Conservation (phyloP, 1,140 invertebrate species). For the Trigoniulus corallinus region DNA sequence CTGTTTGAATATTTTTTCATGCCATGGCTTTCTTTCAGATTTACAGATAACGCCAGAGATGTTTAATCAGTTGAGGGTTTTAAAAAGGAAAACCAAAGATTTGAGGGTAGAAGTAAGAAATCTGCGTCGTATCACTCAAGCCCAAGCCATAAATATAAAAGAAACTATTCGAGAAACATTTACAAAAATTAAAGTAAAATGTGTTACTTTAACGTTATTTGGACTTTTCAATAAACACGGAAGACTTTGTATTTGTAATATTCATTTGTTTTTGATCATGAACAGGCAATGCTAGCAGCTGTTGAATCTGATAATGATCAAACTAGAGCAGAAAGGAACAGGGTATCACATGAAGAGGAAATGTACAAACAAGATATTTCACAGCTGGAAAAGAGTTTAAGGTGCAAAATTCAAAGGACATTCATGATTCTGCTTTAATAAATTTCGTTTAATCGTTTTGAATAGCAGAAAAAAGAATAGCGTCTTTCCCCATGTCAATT, state of each 20-base stretch:
- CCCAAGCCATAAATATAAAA: conserved; percentile 73
- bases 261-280: conserved; percentile 5
- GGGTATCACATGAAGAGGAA: conserved; percentile 58
- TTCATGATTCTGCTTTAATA: no score
- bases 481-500: no score
- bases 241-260: conserved; percentile 12
- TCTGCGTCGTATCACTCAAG: conserved; percentile 69
- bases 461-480: no score
- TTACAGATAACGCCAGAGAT: conserved; percentile 60
- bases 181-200: conserved; percentile 25
- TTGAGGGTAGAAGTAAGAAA: conserved; percentile 72
- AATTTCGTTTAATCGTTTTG: conserved; percentile 4
- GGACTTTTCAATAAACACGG: conserved; percentile 10
- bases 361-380: conserved; percentile 80
- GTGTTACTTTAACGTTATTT: conserved; percentile 5
- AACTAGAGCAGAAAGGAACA: conserved; percentile 42
- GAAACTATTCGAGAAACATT: conserved; percentile 77
- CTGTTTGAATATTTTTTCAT: no score
- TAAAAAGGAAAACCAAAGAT: conserved; percentile 81
- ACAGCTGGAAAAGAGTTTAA: conserved; percentile 76
- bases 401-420: conserved; percentile 27
- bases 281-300: conserved; percentile 32
- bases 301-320: conserved; percentile 34
- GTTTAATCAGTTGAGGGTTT: conserved; percentile 61
- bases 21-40: conserved; percentile 27